These are phyloP conservation scores for Aleiodes alternator DNA, from an alignment of 2,888 invertebrate genomes.

Conservation along the genomic window DNA sequence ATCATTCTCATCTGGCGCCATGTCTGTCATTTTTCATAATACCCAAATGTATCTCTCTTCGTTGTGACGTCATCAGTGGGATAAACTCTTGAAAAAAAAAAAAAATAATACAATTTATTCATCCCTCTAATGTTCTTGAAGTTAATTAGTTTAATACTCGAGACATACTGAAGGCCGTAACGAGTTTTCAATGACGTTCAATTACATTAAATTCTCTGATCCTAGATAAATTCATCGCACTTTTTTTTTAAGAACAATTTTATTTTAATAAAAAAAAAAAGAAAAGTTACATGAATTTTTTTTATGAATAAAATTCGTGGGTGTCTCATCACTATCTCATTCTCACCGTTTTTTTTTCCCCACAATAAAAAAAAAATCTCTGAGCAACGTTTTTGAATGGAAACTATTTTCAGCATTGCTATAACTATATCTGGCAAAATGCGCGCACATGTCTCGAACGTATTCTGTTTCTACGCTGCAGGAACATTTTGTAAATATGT, in stretches of 20 bases:
- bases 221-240: too few species aligned
- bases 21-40: too few species aligned
- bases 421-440: conserved; percentile 68
- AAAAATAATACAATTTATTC: conserved; percentile 6
- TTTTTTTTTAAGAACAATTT: too few species aligned
- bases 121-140: conserved; percentile 11
- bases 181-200: conserved; percentile 5
- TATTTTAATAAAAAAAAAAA: too few species aligned
- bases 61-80: conserved; percentile 6
- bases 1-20: too few species aligned
- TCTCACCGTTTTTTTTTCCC: conserved; percentile 21
- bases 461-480: conserved; percentile 60
- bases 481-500: conserved; percentile 2
- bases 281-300: too few species aligned
- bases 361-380: conserved; percentile 24
- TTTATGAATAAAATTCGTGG: conserved; percentile 2
- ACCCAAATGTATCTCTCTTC: conserved; percentile 8
- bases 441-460: conserved; percentile 58
- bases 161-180: conserved; percentile 5
- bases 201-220: too few species aligned
- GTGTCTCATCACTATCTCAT: conserved; percentile 4
- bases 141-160: conserved; percentile 19
- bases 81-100: conserved; percentile 3
- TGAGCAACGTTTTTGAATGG: conserved; percentile 54
- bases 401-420: conserved; percentile 57